Percentiles rank a stretch among this genome's conserved stretches.
Evolutionary conservation across 2,797 vertebrate species (phyloP).

Genomic region (Okamejei kenojei): DNA sequence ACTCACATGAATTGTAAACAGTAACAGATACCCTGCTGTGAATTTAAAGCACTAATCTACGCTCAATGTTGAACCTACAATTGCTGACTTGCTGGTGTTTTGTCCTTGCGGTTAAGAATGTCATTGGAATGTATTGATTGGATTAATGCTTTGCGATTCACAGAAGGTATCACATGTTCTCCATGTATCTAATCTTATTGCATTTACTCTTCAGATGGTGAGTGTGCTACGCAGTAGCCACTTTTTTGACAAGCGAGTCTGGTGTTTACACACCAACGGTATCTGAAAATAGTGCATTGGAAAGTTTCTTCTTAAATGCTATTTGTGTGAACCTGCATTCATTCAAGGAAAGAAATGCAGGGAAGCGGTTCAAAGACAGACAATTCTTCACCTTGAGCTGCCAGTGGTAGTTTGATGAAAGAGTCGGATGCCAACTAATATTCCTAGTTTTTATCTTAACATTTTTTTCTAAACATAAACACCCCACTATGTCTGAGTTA

Average conservation of each 20-base stretch:
- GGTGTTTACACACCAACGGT: no score
- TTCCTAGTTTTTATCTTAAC: no score
- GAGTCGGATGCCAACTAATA: no score
- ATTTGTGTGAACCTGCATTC: neutral
- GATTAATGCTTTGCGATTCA: slow-evolving; percentile 21
- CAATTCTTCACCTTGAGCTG: neutral
- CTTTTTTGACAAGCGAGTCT: neutral
- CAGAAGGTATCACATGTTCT: slow-evolving; percentile 13
- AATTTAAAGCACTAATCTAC: neutral
- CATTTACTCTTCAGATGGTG: slow-evolving; percentile 1
- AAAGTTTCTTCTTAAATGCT: neutral
- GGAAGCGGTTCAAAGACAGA: neutral
- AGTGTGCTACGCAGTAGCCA: neutral
- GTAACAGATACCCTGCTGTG: neutral
- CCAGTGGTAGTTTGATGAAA: neutral
- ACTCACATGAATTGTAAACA: slow-evolving; percentile 13
- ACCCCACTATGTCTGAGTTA: neutral
- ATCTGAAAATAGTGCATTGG: neutral
- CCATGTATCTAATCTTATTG: slow-evolving; percentile 20
- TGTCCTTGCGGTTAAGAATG: slow-evolving; percentile 6
- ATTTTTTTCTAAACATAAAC: neutral
- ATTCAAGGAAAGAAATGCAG: neutral
- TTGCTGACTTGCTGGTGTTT: slow-evolving; percentile 16
- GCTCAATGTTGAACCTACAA: neutral
- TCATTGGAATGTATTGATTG: slow-evolving; percentile 35